Percentiles rank a stretch among this genome's conserved stretches.
Evolutionary conservation across 2,113 vertebrate species (phyloP).

Genomic region (Larimichthys crocea): DNA sequence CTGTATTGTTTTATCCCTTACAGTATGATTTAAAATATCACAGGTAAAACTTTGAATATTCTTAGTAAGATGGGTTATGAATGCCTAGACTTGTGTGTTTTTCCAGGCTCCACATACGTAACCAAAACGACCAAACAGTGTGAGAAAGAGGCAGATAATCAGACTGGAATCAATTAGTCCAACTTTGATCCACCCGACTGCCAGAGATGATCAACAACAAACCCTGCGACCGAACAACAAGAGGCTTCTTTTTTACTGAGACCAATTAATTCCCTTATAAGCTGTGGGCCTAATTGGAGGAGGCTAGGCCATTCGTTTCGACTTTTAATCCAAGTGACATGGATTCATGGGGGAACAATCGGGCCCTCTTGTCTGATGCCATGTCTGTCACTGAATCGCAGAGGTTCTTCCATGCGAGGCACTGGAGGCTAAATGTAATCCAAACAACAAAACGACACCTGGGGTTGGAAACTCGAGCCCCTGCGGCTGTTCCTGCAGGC

Average conservation of each 20-base stretch:
- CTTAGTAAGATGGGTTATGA: conserved; percentile 19
- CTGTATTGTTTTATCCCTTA: not conserved
- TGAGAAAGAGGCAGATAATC: conserved; percentile 82
- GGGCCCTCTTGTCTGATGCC: conserved; percentile 67
- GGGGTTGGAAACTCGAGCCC: conserved; percentile 79
- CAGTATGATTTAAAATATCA: not conserved
- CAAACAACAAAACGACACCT: conserved; percentile 82
- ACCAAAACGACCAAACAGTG: conserved; percentile 69
- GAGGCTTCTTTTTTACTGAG: conserved; percentile 62
- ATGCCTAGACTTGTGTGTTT: conserved; percentile 9
- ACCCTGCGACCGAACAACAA: conserved; percentile 71
- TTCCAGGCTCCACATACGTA: conserved; percentile 43
- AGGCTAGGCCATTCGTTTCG: conserved; percentile 70
- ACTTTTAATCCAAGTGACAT: conserved; percentile 83
- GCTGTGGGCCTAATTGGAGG: conserved; percentile 74
- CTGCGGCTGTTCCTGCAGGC: conserved; percentile 72
- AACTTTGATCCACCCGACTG: conserved; percentile 82
- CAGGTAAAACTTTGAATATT: too few relatives aligned
- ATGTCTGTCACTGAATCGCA: conserved; percentile 66
- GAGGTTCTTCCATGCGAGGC: conserved; percentile 60
- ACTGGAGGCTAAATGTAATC: conserved; percentile 70
- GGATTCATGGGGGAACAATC: conserved; percentile 77
- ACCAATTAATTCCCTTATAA: conserved; percentile 76
- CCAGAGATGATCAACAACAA: conserved; percentile 79
- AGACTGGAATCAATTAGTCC: conserved; percentile 83